Evolutionary conservation across 2,888 invertebrate species (phyloP).

Genomic region (Tachina grossa): DNA sequence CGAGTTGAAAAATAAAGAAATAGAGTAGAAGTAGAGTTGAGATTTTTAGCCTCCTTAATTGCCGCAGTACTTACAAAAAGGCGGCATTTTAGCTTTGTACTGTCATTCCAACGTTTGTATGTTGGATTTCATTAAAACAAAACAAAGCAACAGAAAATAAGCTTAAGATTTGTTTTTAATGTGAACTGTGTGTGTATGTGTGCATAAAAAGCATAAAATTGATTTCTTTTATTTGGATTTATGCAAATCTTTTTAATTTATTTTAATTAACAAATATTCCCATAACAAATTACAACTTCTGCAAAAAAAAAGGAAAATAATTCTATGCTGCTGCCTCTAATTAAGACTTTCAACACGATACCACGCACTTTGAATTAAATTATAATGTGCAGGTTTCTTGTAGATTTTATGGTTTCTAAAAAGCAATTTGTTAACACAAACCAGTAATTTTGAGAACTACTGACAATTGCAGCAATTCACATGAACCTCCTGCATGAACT

Average conservation of each 20-base stretch:
- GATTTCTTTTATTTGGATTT: conserved; percentile 2
- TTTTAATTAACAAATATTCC: conserved; percentile 57
- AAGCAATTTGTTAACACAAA: conserved; percentile 60
- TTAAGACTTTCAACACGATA: conserved; percentile 67
- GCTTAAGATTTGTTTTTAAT: not conserved
- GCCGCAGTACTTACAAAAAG: conserved; percentile 47
- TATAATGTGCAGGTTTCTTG: conserved; percentile 40
- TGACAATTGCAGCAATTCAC: conserved; percentile 65
- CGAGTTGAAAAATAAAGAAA: not conserved
- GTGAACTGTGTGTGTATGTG: not conserved
- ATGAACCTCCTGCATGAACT: conserved; percentile 47
- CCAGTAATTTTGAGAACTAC: conserved; percentile 63
- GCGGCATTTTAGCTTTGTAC: conserved; percentile 80
- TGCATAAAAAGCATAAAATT: conserved; percentile 16
- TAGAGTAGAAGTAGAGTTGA: conserved; percentile 33
- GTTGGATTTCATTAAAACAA: conserved; percentile 7
- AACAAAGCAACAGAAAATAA: conserved; percentile 7
- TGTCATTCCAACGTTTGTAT: conserved; percentile 76
- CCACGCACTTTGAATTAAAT: conserved; percentile 57
- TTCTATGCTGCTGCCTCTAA: conserved; percentile 23
- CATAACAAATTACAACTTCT: conserved; percentile 50
- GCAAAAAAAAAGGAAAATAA: not conserved
- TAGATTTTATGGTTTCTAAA: conserved; percentile 57
- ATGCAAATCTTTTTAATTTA: conserved; percentile 33
- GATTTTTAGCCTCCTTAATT: conserved; percentile 62